Evolutionary conservation across 2,113 vertebrate genomes (phyloP).

Genomic region (Pomatorhinus ruficollis): DNA sequence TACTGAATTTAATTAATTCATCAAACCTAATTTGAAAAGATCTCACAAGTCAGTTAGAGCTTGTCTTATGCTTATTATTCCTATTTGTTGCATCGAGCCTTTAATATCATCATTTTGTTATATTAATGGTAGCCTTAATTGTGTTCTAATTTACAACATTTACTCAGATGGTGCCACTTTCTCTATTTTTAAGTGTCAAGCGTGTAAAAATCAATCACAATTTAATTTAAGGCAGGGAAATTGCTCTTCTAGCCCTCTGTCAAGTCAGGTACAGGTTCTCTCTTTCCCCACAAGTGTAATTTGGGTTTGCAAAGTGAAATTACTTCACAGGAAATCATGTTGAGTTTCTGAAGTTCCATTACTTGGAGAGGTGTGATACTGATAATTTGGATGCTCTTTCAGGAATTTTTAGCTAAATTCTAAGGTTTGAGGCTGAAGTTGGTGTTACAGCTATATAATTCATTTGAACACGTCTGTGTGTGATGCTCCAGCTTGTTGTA

Average conservation of each 20-base stretch:
- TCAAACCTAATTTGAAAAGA: conserved; percentile 54
- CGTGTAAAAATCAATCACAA: background rate
- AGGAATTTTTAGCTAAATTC: background rate
- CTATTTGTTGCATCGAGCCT: background rate
- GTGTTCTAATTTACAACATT: background rate
- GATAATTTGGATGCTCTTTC: background rate
- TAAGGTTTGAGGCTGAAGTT: background rate
- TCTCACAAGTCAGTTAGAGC: conserved; percentile 4
- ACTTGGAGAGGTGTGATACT: background rate
- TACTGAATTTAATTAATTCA: conserved; percentile 61
- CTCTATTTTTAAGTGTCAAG: background rate
- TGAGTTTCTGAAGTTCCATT: background rate
- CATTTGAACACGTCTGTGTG: background rate
- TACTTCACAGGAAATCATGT: background rate
- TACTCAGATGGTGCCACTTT: background rate
- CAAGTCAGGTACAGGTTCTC: background rate
- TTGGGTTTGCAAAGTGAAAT: background rate
- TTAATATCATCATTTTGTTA: background rate
- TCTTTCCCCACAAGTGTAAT: background rate
- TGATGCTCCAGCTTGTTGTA: background rate
- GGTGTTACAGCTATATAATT: background rate
- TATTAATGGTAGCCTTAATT: background rate
- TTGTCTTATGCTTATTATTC: conserved; percentile 6
- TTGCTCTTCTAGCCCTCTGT: background rate
- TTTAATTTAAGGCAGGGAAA: background rate